These are phyloP conservation scores for Hydriomena furcata DNA, from an alignment of 2,888 invertebrate genomes.

Conservation along the genomic window DNA sequence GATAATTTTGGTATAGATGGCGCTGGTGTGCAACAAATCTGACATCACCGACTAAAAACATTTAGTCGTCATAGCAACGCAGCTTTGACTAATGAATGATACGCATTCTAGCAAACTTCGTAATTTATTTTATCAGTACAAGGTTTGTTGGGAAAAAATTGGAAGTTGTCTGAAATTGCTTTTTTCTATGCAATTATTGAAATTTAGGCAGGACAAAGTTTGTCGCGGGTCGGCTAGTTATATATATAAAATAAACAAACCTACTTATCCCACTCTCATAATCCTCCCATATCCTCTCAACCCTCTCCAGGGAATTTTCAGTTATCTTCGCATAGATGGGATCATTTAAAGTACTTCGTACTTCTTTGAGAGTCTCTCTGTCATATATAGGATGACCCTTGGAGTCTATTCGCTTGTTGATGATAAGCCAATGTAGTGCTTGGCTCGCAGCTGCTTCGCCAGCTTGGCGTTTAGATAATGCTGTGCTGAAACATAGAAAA, in stretches of 20 bases:
- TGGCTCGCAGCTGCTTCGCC: constrained; percentile 78
- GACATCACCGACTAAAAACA: too few relatives aligned
- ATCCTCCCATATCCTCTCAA: constrained; percentile 68
- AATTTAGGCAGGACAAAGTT: too few relatives aligned
- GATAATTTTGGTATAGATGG: too few relatives aligned
- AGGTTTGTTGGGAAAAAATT: too few relatives aligned
- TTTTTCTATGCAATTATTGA: too few relatives aligned
- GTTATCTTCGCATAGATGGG: constrained; percentile 57
- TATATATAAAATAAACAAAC: constrained; percentile 41
- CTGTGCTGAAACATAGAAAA: constrained; percentile 57
- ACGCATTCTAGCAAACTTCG: too few relatives aligned
- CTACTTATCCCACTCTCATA: constrained; percentile 74
- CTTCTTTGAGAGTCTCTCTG: constrained; percentile 54
- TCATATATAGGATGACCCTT: constrained; percentile 79
- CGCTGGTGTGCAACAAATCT: too few relatives aligned
- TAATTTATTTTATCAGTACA: too few relatives aligned
- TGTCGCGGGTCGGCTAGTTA: too few relatives aligned
- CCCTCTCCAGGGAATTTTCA: constrained; percentile 55
- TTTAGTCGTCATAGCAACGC: too few relatives aligned
- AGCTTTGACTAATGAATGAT: too few relatives aligned
- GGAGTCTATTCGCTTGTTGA: constrained; percentile 68
- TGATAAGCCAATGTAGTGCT: constrained; percentile 81
- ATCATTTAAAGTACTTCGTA: constrained; percentile 55
- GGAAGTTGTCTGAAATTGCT: too few relatives aligned
- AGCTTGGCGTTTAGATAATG: constrained; percentile 79